These are phyloP conservation scores for Diorhabda sublineata DNA, from an alignment of 1,140 invertebrate species.

Conservation along the genomic window DNA sequence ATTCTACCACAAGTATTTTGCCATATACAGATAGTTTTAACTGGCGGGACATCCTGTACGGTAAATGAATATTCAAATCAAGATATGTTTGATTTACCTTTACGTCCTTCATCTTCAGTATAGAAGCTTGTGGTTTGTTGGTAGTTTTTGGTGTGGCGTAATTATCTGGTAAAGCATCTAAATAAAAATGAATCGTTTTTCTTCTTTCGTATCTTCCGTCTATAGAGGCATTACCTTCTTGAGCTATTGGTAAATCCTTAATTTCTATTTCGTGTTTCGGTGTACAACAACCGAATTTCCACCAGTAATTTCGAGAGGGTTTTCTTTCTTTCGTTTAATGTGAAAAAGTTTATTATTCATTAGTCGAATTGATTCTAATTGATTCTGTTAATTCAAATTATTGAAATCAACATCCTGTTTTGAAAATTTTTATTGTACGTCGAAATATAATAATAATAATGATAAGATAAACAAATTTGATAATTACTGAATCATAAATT, in stretches of 20 bases:
- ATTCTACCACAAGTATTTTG: too few species aligned
- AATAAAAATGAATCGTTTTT: slow-evolving; percentile 26
- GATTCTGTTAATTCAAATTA: too few species aligned
- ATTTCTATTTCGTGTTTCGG: neutral
- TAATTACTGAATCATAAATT: too few species aligned
- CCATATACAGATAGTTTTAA: too few species aligned
- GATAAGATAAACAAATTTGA: too few species aligned
- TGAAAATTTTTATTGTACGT: too few species aligned
- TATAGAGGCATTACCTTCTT: neutral
- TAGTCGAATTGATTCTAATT: too few species aligned
- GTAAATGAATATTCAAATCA: too few species aligned
- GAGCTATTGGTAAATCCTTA: neutral
- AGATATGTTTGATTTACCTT: neutral
- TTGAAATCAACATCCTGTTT: too few species aligned
- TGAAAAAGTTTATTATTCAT: too few species aligned
- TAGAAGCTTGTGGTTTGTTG: neutral
- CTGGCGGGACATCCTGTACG: too few species aligned
- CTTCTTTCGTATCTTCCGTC: slow-evolving; percentile 17
- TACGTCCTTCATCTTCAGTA: neutral
- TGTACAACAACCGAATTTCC: slow-evolving; percentile 1
- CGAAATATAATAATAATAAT: too few species aligned
- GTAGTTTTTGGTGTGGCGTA: neutral
- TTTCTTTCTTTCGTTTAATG: neutral
- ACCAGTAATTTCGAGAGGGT: neutral
- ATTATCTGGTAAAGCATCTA: slow-evolving; percentile 10